Evolutionary conservation across 2,888 invertebrate species (phyloP), one percentile per base, ranked within the genome.

Genomic region (Dinocampus coccinellae): DNA sequence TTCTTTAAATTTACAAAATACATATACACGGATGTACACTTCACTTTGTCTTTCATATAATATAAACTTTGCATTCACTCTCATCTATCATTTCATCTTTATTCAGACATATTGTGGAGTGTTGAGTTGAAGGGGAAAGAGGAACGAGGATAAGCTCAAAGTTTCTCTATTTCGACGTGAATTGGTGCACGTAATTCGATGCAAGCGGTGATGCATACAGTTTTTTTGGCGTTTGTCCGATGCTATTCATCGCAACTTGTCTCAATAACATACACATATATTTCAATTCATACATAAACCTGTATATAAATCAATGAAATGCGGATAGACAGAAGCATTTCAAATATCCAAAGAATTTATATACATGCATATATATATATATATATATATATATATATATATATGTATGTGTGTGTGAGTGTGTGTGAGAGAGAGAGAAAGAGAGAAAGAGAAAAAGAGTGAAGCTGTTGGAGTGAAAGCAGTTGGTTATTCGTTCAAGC

Each of bases 121-220:
- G n/a, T n/a, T n/a, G n/a, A n/a, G n/a, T n/a, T n/a, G n/a, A n/a
- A n/a, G n/a, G n/a, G n/a, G n/a, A n/a, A 47, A 13, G 26, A 58
- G 16, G 16, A 4, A 47, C 7, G 16, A 7, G 29, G 29, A n/a
- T n/a, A 58, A 63, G 68, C 63, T 70, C 73, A 73, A 80, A 82
- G 79, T 81, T 83, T 78, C 79, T 69, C 81, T 80, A 83, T 84
- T 84, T 82, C 78, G 80, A 78, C 74, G 83, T 81, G 84, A 83
- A 84, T 81, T 83, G 82, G 82, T 80, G 81, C 83, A 76, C 79
- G 81, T 83, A 84, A 83, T 84, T 81, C 78, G 80, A 82, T 79
- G 83, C 80, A 73, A 39, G 39, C 39, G 36, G 67, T 73, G 72
- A 67, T 72, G 57, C 69, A 69, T 61, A 67, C 16, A 62, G 42